Base-by-base conservation (phyloP, 2,113 vertebrate species). In the Nibea coibor region DNA sequence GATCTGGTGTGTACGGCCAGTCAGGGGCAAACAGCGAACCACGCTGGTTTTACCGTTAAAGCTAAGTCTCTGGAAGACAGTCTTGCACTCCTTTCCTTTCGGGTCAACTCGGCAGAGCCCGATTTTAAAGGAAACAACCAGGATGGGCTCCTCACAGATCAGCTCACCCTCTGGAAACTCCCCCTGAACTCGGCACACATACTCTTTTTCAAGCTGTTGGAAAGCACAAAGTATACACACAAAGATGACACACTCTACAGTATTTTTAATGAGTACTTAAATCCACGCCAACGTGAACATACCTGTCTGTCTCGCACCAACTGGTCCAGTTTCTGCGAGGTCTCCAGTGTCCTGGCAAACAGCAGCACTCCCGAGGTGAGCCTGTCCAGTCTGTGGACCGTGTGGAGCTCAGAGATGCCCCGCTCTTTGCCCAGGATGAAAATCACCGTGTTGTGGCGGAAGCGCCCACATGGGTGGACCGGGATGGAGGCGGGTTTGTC, bases 1-100 rank as follows among this genome's bases (percentile, higher is more conserved):
- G 84, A 99, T 99, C 93, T 99, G 98, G 92, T 99, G 98, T 0
- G 96, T 99, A 39, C 98, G 97, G 20, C 98, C 98, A 0, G 98
- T 99, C 1, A 95, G 94, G 0, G 98, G 98, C 3, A 93, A 92
- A 76, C 98, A 99, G 24, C 82, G 95, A 4, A 99, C 97, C 19
- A 99, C 96, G 0, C 98, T 99, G 61, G 82, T 96, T 75, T 65
- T 94, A 2, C 98, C 97, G 0, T 98, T 98, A 87, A 96, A 98
- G 88, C 95, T 95, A 6, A 99, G 95, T 64, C 96, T 96, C 88
- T 96, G 96, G 91, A 99, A 99, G 67, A 97, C 83, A 0, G 98
- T 99, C 69, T 96, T 94, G 87, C 96, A 97, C 5, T 91, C 89
- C 56, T 99, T 99, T 11, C 98, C 98, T 68, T 90, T 96, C 14